These are phyloP conservation scores for Drosophila hamatofila DNA, from an alignment of 2,888 invertebrate species.

Conservation along the genomic window DNA sequence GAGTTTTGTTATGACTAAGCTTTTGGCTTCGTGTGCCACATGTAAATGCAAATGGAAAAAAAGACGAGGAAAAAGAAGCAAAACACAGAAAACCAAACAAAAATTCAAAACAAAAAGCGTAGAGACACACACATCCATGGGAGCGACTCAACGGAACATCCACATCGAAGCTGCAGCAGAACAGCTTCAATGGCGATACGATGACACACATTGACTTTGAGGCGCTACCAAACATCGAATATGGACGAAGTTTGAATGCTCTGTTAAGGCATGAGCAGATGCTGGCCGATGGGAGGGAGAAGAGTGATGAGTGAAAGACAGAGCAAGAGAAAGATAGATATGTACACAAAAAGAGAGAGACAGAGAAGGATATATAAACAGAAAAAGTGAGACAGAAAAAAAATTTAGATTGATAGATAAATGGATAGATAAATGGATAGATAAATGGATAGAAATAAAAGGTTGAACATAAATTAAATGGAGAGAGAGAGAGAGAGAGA, in stretches of 20 bases:
- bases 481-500: background rate
- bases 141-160: slow-evolving; percentile 23
- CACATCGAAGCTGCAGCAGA: slow-evolving; percentile 28
- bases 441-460: background rate
- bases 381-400: background rate
- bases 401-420: background rate
- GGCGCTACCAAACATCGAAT: background rate
- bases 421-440: background rate
- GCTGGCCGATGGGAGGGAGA: background rate
- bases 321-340: background rate
- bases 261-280: background rate
- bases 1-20: slow-evolving; percentile 48
- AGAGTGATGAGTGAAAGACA: background rate
- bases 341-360: background rate
- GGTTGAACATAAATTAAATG: background rate
- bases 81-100: slow-evolving; percentile 7
- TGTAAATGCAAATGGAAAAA: slow-evolving; percentile 43
- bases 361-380: too few species aligned
- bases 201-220: slow-evolving; percentile 50
- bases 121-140: slow-evolving; percentile 19
- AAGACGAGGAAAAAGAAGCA: background rate
- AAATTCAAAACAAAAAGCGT: slow-evolving; percentile 5
- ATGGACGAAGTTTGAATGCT: slow-evolving; percentile 14
- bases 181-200: slow-evolving; percentile 32
- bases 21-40: slow-evolving; percentile 42